Evolutionary conservation across 2,888 invertebrate genomes (phyloP), one percentile per base, ranked within the genome.

Genomic region (Zele albiditarsus): DNA sequence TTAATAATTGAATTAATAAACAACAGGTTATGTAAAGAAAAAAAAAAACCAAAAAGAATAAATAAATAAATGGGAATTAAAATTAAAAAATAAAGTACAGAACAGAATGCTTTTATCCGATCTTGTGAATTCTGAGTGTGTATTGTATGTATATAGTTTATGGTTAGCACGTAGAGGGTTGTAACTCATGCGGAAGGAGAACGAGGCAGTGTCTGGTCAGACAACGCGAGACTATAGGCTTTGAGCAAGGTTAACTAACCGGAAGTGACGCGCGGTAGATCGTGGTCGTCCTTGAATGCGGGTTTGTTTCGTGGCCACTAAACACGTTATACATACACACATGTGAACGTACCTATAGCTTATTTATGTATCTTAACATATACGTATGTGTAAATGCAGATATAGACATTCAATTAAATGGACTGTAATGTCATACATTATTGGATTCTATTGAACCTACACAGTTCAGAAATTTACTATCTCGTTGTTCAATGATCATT

Each of bases 181-280:
- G 53, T 53, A 53, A 53, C 53, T 53, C 53, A 25, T 58, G 57
- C 72, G 76, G 75, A 77, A 78, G 78, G 68, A 38, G 69, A 25
- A 46, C 33, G 33, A 57, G 69, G 57, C 68, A 16, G 67, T 53
- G 57, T 60, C 33, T 65, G 67, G 66, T 70, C 57, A 65, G 66
- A 74, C 33, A 42, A 20, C 60, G 66, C 72, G 78, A 74, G 65
- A 75, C 77, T 14, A 77, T 76, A 76, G 73, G 80, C 80, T 82
- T 81, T 82, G 79, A 85, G 83, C 79, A 81, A 82, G 82, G 84
- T 84, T 86, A 86, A 86, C 86, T 85, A 86, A 86, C 84, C 85
- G 83, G 85, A 86, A 86, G 82, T 83, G 84, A 85, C 81, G 82
- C 81, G 79, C 2, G 46, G 46, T 79, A 81, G 83, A 81, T 84